These are phyloP conservation scores for Harpagoxenus sublaevis DNA, from an alignment of 2,888 invertebrate species.

Conservation along the genomic window DNA sequence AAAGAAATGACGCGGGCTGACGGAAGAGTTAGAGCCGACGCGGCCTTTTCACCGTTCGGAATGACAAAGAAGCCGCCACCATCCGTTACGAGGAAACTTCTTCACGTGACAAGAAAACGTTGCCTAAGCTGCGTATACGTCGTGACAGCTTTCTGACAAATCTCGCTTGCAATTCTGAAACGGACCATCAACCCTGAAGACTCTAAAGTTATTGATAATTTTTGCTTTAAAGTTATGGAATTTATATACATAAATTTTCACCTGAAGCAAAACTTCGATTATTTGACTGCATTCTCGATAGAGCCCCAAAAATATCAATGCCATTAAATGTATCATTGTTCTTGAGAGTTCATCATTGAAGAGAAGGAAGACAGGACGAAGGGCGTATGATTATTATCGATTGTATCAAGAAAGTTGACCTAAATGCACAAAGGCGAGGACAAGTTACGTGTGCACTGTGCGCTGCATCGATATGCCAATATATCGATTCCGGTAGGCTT, in stretches of 20 bases:
- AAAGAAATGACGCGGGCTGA: slow-evolving; percentile 43
- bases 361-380: neutral
- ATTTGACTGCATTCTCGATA: neutral
- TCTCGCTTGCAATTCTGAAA: slow-evolving; percentile 13
- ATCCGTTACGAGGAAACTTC: slow-evolving; percentile 51
- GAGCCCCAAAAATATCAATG: neutral
- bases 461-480: slow-evolving; percentile 65
- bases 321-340: neutral
- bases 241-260: slow-evolving; percentile 5
- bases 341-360: neutral
- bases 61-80: slow-evolving; percentile 70
- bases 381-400: slow-evolving; percentile 17
- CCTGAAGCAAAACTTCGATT: neutral
- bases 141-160: slow-evolving; percentile 24
- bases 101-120: slow-evolving; percentile 51
- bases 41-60: slow-evolving; percentile 52
- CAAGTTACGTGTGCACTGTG: slow-evolving; percentile 61
- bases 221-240: neutral
- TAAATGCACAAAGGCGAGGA: slow-evolving; percentile 69
- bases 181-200: neutral
- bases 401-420: slow-evolving; percentile 69
- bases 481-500: slow-evolving; percentile 53
- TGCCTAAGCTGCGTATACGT: neutral
- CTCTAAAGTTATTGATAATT: neutral
- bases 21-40: slow-evolving; percentile 38